Evolutionary conservation across 2,888 invertebrate species (phyloP), one percentile per base, ranked within the genome.

Genomic region (Caenorhabditis imperialis): DNA sequence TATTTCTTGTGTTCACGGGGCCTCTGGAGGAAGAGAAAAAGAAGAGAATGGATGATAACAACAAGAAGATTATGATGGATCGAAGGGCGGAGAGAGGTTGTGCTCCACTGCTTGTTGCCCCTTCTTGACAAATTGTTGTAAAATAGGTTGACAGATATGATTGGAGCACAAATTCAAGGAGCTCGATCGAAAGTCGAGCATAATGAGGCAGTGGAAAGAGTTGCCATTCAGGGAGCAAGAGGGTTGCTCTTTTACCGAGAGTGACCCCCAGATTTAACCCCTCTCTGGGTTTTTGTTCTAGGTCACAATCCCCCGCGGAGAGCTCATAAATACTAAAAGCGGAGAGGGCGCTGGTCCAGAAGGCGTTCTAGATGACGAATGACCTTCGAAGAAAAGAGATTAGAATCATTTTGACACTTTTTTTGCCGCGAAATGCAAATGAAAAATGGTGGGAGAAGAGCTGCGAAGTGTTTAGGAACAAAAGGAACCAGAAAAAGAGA

Each of bases 21-120:
- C 14, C 18, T 5, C 22, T 10, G 20, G 18, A 12, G 37, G 22
- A 50, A 10, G 37, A 20, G 33, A 18, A 7, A 47, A 48, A 54
- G 20, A 20, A 62, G 47, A 38, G 45, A 51, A 22, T 8, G 27
- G 65, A 65, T 65, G 55, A 57, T 57, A 65, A 57, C 55, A 65
- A 65, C 65, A 65, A 57, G 65, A 48, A 65, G 65, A 65, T 65
- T 65, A 65, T 65, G 65, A 65, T 57, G 57, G 57, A 65, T 65
- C 16, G 55, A 12, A n/a, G 20, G 62, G 18, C 18, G 27, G 23
- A 18, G 16, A 22, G 33, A 23, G 51, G 38, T 35, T 22, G 45
- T 20, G 6, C 16, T 7, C 10, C 14, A 38, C 14, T 3, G n/a
- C 3, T 38, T 4, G n/a, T 38, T 40, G n/a, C n/a, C n/a, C n/a